phyloP scores from a whole-genome alignment of 2,888 invertebrate species.

The Bellardia pandia region DNA sequence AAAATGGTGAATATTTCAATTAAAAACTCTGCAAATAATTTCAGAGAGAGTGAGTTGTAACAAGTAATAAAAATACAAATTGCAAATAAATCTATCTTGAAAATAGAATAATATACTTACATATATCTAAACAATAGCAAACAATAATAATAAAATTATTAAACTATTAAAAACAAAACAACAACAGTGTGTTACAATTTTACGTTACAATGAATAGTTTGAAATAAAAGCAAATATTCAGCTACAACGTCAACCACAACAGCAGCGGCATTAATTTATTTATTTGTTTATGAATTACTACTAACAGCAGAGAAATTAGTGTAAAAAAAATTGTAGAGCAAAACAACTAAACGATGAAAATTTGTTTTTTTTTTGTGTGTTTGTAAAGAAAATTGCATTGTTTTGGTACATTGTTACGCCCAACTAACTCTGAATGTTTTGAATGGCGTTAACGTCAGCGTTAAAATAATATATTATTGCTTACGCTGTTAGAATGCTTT shows the following conservation, averaged over 20 bases:
- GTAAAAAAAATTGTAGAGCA: constrained; percentile 26
- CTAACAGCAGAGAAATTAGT: background rate
- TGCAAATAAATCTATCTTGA: background rate
- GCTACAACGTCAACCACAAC: background rate
- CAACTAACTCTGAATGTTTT: constrained; percentile 26
- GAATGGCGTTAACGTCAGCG: constrained; percentile 46
- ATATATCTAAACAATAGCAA: constrained; percentile 26
- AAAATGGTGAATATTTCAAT: constrained; percentile 22
- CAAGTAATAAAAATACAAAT: background rate
- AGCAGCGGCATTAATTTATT: constrained; percentile 46
- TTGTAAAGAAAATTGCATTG: constrained; percentile 27
- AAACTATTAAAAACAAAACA: constrained; percentile 40
- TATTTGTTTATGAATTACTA: constrained; percentile 2
- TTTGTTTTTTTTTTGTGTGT: constrained; percentile 12
- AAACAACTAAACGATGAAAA: constrained; percentile 29
- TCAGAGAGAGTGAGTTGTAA: background rate
- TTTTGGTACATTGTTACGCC: constrained; percentile 47
- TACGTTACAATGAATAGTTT: constrained; percentile 20
- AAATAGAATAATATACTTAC: background rate
- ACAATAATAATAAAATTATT: constrained; percentile 28
- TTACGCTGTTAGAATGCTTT: constrained; percentile 8
- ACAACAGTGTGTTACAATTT: constrained; percentile 59
- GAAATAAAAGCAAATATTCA: constrained; percentile 10
- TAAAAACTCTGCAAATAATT: constrained; percentile 1
- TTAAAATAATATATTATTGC: constrained; percentile 47